Evolutionary conservation across 2,797 vertebrate species (phyloP), one percentile per base, ranked within the genome.

Genomic region (Hemitrygon akajei): DNA sequence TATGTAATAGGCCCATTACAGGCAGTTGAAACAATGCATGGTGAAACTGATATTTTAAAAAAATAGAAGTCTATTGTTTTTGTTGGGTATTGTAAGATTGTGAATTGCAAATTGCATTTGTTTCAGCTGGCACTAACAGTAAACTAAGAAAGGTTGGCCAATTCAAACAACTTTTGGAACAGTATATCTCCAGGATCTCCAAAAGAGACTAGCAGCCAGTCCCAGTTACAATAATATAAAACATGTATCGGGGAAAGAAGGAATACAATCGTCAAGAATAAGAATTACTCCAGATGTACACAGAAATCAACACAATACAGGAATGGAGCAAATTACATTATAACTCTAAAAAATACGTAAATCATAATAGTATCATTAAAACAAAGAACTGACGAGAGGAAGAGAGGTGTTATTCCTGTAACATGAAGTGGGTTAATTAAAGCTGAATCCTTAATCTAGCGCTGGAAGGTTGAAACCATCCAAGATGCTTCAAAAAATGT

Each of bases 81-180:
- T 22, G 37, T 34, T 7, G 66, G 30, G 60, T 34, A 89, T 20
- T 18, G 22, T 37, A 66, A 37, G 20, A 89, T 66, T 20, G 86
- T 89, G 66, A 37, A 89, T 37, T 89, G 86, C n/a, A 25, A 6
- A n/a, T 73, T 25, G 60, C 2, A 18, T 87, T 66, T 63, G 27
- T 34, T 34, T 34, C n/a, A 80, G 37, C 79, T 37, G 34, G 79
- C 37, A 40, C 80, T 80, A 80, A 80, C 14, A 80, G 40, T 37
- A 80, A 66, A 66, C 60, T 37, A 89, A 7, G 16, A 69, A 22
- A 37, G 1, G n/a, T 20, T 22, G 60, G 60, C 86, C 63, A 89
- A 89, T 89, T 89, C 86, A 89, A 89, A 89, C n/a, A 89, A 69
- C 20, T 89, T 69, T 86, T 25, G 25, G 10, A 86, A 58, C 81